These are phyloP conservation scores for Grammomys surdaster DNA, from an alignment of 2,113 vertebrate genomes.

Conservation along the genomic window DNA sequence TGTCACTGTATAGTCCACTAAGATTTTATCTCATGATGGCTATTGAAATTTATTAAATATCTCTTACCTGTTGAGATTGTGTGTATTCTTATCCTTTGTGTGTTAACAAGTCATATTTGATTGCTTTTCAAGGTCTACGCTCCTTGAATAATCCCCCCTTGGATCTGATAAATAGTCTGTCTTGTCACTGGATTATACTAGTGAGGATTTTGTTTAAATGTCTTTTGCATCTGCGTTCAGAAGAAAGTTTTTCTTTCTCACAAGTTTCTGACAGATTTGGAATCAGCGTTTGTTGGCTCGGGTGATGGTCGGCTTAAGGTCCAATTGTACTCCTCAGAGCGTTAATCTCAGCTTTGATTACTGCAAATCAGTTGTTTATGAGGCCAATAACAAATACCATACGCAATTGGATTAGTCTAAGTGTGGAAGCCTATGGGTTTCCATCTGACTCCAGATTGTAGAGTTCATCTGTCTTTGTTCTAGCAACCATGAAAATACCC, in stretches of 20 bases:
- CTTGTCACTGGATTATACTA: background rate
- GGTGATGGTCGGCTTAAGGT: background rate
- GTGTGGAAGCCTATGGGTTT: background rate
- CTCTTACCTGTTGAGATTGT: background rate
- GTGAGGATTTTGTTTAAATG: background rate
- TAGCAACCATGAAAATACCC: background rate
- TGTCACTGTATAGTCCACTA: background rate
- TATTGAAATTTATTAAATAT: background rate
- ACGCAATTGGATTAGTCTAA: background rate
- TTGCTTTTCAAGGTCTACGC: background rate
- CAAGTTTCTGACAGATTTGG: conserved; percentile 5
- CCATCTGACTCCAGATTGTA: background rate
- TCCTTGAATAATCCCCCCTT: background rate
- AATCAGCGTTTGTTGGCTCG: background rate
- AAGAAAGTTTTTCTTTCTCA: conserved; percentile 5
- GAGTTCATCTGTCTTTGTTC: conserved; percentile 33
- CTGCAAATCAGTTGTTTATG: conserved; percentile 23
- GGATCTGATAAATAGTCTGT: background rate
- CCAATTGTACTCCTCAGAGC: background rate
- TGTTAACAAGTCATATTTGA: background rate
- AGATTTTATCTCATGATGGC: background rate
- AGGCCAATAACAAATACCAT: conserved; percentile 15
- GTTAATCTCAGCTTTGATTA: background rate
- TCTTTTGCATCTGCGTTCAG: background rate
- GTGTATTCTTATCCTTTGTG: background rate